Base-by-base conservation (phyloP, 2,888 invertebrate species). In the Lithosia quadra region DNA sequence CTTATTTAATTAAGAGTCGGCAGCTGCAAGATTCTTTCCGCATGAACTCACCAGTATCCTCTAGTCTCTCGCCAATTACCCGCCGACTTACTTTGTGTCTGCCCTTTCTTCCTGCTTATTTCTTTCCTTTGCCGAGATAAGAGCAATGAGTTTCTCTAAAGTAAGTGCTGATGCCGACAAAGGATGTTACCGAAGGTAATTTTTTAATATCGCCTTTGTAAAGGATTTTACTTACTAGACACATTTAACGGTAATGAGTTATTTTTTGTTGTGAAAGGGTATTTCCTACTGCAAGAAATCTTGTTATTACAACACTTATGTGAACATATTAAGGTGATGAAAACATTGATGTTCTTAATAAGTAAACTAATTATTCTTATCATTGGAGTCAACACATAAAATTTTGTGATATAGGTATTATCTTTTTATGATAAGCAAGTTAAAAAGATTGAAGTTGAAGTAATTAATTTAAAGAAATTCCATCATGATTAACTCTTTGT, bases 51-150 rank as follows among this genome's bases (percentile, higher is more conserved):
- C 78, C 78, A 80, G 78, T 78, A 82, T 85, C 82, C 81, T 80
- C 81, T 79, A 80, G 77, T 83, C 78, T 83, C 78, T 78, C 86
- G 85, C 86, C 88, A 89, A 90, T 90, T 90, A 90, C 84, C 72
- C 80, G 73, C 71, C 78, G 79, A 77, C 82, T 80, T 75, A 75
- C 81, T 82, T 82, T 76, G 77, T 73, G 74, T 68, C 78, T 70
- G 65, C 61, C 67, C 63, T 67, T 69, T n/a, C 68, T 73, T 72
- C 74, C 65, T 80, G 65, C 71, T 78, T 78, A 77, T 76, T 81
- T 81, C 73, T 72, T 74, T 74, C 80, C 75, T 83, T 84, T 78
- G 66, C 79, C 75, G 65, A 77, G 76, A 77, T 78, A 82, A 75
- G 75, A 83, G 77, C 77, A 79, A 78, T 73, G 80, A 82, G 84